These are phyloP conservation scores for Acanthurus tractus DNA, from an alignment of 2,797 vertebrate species.

Conservation along the genomic window DNA sequence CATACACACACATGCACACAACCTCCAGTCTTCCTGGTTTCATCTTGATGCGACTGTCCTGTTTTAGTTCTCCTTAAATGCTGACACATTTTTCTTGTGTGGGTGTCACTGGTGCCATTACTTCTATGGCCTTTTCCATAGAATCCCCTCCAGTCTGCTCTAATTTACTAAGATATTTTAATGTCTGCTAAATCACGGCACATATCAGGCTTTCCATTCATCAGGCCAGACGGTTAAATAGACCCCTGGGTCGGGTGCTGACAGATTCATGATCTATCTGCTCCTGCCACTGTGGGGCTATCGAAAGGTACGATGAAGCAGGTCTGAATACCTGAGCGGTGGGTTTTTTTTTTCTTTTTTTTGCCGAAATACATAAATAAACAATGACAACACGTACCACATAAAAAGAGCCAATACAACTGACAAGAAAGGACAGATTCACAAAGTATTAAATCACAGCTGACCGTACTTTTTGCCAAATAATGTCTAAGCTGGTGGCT, in stretches of 20 bases:
- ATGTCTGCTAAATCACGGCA: constrained; percentile 79
- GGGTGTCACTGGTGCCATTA: constrained; percentile 77
- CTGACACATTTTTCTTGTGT: constrained; percentile 76
- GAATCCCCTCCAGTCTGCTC: constrained; percentile 69
- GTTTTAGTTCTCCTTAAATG: constrained; percentile 76
- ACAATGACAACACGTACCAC: constrained; percentile 64
- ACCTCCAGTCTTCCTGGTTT: constrained; percentile 44
- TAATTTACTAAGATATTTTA: constrained; percentile 83
- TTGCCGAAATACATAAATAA: constrained; percentile 60
- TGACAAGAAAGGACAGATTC: constrained; percentile 72
- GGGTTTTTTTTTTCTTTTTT: constrained; percentile 11
- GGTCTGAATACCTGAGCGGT: constrained; percentile 73
- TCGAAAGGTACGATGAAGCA: constrained; percentile 59
- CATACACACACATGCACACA: constrained; percentile 29
- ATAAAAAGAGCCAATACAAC: constrained; percentile 64
- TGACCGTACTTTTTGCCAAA: constrained; percentile 74
- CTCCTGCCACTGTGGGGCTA: constrained; percentile 42
- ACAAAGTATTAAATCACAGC: constrained; percentile 70
- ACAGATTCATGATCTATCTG: constrained; percentile 62
- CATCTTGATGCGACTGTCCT: constrained; percentile 71
- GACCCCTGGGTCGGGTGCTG: constrained; percentile 63
- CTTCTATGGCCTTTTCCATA: constrained; percentile 73
- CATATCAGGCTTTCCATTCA: constrained; percentile 75
- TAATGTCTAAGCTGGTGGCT: constrained; percentile 74
- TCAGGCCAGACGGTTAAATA: constrained; percentile 72